phyloP scores from a whole-genome alignment of 1,140 invertebrate species.

The Pachypsylla venusta region DNA sequence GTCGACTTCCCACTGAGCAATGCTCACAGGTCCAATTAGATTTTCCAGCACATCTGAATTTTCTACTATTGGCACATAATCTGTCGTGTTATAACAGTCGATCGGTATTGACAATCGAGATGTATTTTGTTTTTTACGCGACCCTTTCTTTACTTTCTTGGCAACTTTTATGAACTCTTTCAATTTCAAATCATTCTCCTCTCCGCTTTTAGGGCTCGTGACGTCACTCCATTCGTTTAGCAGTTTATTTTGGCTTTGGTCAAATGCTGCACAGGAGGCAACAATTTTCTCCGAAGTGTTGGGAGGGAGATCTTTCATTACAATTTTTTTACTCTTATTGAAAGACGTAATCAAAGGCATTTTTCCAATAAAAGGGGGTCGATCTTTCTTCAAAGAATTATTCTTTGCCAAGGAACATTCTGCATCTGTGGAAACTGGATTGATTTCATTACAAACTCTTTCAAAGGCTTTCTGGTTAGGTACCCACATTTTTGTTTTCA shows the following conservation, averaged over 20 bases:
- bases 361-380: background rate
- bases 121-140: background rate
- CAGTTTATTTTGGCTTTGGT: background rate
- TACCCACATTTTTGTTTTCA: conserved; percentile 34
- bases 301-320: background rate
- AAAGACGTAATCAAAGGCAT: background rate
- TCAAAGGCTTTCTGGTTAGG: conserved; percentile 6
- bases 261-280: background rate
- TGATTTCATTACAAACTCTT: background rate
- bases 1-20: background rate
- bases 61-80: background rate
- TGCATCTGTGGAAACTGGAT: background rate
- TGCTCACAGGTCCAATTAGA: background rate
- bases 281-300: background rate
- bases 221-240: background rate
- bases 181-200: conserved; percentile 3
- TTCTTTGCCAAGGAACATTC: background rate
- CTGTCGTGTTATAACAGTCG: background rate
- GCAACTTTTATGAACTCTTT: conserved; percentile 1
- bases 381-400: background rate
- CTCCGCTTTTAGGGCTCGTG: background rate
- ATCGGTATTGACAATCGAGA: background rate
- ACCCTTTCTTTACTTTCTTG: conserved; percentile 1
- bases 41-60: background rate
- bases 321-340: conserved; percentile 5